Percentiles rank a stretch among this genome's conserved stretches.
Conservation (phyloP, 2,113 vertebrate species). For the Choloepus hoffmanni region DNA sequence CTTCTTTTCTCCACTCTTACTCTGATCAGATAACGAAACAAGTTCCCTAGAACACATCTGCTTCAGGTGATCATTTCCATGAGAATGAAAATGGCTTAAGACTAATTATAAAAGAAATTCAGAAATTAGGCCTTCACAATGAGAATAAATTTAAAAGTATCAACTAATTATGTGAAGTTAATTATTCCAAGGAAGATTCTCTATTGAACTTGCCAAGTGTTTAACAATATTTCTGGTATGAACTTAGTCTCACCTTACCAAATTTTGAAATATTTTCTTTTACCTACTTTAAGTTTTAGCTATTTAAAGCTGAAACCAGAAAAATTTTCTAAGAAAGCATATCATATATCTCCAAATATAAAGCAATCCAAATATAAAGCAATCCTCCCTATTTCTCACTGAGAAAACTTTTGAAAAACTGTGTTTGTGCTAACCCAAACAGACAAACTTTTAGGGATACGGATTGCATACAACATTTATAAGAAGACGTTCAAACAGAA, state of each 20-base stretch:
- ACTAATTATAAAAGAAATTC: constrained; percentile 1
- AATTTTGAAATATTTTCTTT: constrained; percentile 26
- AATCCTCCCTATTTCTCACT: not conserved
- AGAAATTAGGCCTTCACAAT: not conserved
- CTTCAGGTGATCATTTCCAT: not conserved
- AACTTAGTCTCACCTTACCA: not conserved
- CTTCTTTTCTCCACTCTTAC: not conserved
- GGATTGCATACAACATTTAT: not conserved
- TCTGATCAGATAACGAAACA: not conserved
- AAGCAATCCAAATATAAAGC: not conserved
- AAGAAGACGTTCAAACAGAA: not conserved
- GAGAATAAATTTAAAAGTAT: not conserved
- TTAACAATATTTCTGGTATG: not conserved
- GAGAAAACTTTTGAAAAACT: not conserved
- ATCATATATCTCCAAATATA: not conserved
- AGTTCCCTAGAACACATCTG: not conserved
- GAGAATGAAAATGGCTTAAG: not conserved
- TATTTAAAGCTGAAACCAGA: constrained; percentile 3
- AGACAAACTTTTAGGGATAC: not conserved
- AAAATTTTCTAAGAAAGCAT: constrained; percentile 1
- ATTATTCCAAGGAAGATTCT: constrained; percentile 14
- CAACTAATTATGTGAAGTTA: constrained; percentile 4
- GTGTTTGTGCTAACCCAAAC: not conserved
- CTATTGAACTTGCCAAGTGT: not conserved
- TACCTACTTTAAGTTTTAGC: not conserved